phyloP scores from a whole-genome alignment of 2,113 vertebrate species.

The Phasianus colchicus region DNA sequence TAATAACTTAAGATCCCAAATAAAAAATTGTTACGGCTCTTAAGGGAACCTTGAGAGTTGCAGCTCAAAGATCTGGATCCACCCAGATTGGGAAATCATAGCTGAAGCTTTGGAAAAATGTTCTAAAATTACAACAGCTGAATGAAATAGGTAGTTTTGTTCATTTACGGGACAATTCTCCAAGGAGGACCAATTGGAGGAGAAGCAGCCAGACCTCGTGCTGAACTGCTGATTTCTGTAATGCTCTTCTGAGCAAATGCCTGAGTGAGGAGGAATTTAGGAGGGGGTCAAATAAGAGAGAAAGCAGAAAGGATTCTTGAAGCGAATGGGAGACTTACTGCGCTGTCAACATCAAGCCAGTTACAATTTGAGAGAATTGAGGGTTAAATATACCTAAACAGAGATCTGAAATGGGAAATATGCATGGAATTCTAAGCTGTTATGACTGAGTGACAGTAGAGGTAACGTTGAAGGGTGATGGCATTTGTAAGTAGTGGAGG shows the following conservation, averaged over 20 bases:
- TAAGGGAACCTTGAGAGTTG: conserved; percentile 45
- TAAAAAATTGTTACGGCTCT: conserved; percentile 50
- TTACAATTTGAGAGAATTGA: conserved; percentile 12
- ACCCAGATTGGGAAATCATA: conserved; percentile 52
- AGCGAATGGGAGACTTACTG: background rate
- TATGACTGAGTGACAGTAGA: background rate
- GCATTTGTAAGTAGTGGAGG: background rate
- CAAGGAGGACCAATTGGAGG: background rate
- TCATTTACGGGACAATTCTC: background rate
- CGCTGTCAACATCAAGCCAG: conserved; percentile 10
- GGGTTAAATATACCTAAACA: background rate
- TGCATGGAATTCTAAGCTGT: background rate
- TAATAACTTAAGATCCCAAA: conserved; percentile 4
- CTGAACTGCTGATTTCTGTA: conserved; percentile 16
- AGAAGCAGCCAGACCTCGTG: background rate
- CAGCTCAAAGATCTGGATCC: conserved; percentile 33
- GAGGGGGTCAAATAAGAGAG: background rate
- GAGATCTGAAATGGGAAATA: conserved; percentile 17
- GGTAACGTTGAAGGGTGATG: background rate
- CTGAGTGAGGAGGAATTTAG: background rate
- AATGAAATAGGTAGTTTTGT: conserved; percentile 48
- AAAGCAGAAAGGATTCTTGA: background rate
- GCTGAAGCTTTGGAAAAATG: conserved; percentile 49
- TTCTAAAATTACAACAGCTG: conserved; percentile 44
- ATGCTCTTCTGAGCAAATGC: conserved; percentile 11